Conservation (phyloP, 2,113 vertebrate genomes). For the Nesogale talazaci region DNA sequence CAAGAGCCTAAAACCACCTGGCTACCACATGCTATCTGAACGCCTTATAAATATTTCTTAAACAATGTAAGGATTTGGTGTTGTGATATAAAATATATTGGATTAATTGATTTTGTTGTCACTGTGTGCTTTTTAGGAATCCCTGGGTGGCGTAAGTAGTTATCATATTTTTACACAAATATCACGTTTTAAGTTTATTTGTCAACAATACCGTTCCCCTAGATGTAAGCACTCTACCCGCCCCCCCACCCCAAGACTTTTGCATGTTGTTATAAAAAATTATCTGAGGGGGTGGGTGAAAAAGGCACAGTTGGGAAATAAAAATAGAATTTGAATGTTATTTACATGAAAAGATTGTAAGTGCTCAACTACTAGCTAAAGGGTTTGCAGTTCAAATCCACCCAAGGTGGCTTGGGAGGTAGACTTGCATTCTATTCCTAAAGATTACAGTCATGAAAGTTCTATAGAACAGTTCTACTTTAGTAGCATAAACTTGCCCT, state of each 20-base stretch:
- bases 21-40: not conserved
- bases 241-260: too few relatives aligned
- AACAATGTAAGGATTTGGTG: not conserved
- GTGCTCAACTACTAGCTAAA: not conserved
- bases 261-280: not conserved
- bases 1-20: not conserved
- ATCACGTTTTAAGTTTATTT: not conserved
- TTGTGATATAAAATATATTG: not conserved
- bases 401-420: not conserved
- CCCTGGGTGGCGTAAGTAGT: not conserved
- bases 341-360: not conserved
- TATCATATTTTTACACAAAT: not conserved
- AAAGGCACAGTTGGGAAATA: not conserved
- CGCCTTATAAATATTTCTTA: not conserved
- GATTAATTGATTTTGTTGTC: not conserved
- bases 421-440: not conserved
- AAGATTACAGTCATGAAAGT: not conserved
- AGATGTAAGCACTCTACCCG: too few relatives aligned
- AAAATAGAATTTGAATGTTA: not conserved
- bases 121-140: not conserved
- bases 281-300: not conserved
- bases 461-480: not conserved
- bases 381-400: not conserved
- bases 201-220: too few relatives aligned
- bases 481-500: not conserved